Conservation (phyloP, 1,140 invertebrate species). For the Drosophila tropicalis region DNA sequence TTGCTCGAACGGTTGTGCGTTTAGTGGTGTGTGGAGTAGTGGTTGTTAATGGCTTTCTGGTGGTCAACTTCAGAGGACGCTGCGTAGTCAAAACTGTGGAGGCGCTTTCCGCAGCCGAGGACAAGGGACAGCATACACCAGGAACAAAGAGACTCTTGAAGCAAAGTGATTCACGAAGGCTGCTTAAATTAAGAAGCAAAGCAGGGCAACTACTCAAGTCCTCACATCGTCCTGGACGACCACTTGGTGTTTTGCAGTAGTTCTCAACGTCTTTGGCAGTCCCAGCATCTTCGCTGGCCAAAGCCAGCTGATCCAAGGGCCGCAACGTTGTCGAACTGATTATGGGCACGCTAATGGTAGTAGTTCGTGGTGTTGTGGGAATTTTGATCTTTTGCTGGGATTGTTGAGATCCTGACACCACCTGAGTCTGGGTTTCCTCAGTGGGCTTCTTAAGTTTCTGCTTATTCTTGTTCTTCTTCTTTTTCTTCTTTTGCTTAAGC, state of each 20-base stretch:
- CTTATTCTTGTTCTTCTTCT: slow-evolving; percentile 81
- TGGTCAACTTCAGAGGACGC: slow-evolving; percentile 84
- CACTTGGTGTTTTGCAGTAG: slow-evolving; percentile 91
- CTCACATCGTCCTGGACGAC: slow-evolving; percentile 91
- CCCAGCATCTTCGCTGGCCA: slow-evolving; percentile 60
- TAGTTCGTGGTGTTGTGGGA: slow-evolving; percentile 67
- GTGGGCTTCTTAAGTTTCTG: slow-evolving; percentile 74
- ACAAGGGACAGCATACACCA: slow-evolving; percentile 93
- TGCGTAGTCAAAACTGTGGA: slow-evolving; percentile 72
- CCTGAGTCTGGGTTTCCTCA: slow-evolving; percentile 32
- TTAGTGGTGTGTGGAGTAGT: slow-evolving; percentile 41
- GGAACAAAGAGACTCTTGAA: slow-evolving; percentile 96
- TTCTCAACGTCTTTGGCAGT: slow-evolving; percentile 81
- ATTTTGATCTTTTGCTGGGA: slow-evolving; percentile 67
- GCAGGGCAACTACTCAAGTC: slow-evolving; percentile 95
- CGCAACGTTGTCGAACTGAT: slow-evolving; percentile 33
- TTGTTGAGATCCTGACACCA: slow-evolving; percentile 37
- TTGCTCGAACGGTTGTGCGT: slow-evolving; percentile 43
- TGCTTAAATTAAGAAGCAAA: slow-evolving; percentile 91
- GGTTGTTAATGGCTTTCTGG: slow-evolving; percentile 37
- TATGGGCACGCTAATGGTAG: slow-evolving; percentile 33
- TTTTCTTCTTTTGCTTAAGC: slow-evolving; percentile 76
- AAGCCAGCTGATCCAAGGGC: slow-evolving; percentile 58
- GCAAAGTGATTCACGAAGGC: slow-evolving; percentile 93
- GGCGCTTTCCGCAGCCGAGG: slow-evolving; percentile 65